phyloP scores from a whole-genome alignment of 2,113 vertebrate genomes.

The Hippocampus mohnikei region DNA sequence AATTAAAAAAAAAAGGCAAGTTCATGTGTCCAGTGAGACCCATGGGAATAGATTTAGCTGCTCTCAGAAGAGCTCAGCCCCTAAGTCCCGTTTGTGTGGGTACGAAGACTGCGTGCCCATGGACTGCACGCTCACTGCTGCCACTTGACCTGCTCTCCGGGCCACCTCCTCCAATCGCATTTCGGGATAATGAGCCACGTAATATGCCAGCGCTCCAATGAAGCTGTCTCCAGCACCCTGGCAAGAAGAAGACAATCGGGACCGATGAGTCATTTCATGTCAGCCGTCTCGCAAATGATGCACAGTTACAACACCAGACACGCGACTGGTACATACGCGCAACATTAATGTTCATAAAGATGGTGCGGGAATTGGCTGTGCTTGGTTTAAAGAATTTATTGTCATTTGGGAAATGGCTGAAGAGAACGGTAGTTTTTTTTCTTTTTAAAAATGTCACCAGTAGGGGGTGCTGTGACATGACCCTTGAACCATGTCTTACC shows the following conservation, averaged over 20 bases:
- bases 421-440: not conserved
- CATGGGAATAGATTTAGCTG: not conserved
- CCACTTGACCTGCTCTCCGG: constrained; percentile 82
- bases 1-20: not conserved
- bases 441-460: constrained; percentile 38
- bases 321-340: not conserved
- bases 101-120: constrained; percentile 87
- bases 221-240: constrained; percentile 98
- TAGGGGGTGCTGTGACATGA: constrained; percentile 69
- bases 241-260: constrained; percentile 37
- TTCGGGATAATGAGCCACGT: constrained; percentile 81
- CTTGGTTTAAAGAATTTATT: not conserved
- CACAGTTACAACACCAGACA: not conserved
- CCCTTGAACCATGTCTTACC: constrained; percentile 8
- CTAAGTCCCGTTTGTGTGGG: constrained; percentile 80
- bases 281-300: not conserved
- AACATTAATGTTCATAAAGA: not conserved
- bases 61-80: constrained; percentile 74
- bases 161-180: constrained; percentile 87
- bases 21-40: not conserved
- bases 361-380: too few relatives aligned
- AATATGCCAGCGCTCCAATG: constrained; percentile 90
- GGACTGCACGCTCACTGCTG: constrained; percentile 80
- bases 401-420: not conserved
- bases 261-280: not conserved